Base-by-base conservation (phyloP, 2,888 invertebrate genomes). In the Atethmia centrago region DNA sequence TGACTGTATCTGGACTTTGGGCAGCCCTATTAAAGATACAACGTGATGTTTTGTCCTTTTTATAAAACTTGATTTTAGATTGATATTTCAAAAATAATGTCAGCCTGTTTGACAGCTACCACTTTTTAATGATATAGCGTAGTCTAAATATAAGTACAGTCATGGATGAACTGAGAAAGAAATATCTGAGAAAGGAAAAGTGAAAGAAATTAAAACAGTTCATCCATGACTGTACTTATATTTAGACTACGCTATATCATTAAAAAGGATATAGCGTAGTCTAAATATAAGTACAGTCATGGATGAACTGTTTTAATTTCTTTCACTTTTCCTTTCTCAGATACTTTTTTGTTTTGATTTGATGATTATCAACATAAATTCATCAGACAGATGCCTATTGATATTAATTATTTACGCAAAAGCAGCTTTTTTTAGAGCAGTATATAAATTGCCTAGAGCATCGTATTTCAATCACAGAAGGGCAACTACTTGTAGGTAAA, bases 61-160 rank as follows among this genome's bases (percentile, higher is more conserved):
- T 71, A 65, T 73, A 71, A 59, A 66, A 64, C 58, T 75, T 58
- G 28, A 71, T 64, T 73, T 82, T 74, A 75, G 81, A 82, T 85
- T 82, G 73, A 85, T 80, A 86, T 83, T 87, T 82, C 67, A 75
- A 78, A 83, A 80, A 78, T 62, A 84, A 84, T 77, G 82, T 74
- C 64, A 78, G 71, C 69, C 51, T 62, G 80, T 77, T 76, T 80
- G 81, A 81, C 83, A 77, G 80, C 77, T 72, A 74, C 85, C 47
- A 78, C 79, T 87, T 86, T 83, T 83, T 79, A 80, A 80, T 79
- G 42, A 64, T 58, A 70, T 56, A 63, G 62, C 58, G 47, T 40
- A 61, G 71, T 73, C 61, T 72, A 71, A 75, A 74, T 66, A 71
- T 76, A 69, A n/a, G 66, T 79, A 84, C 66, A 80, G 75, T 73